A percentile compares a stretch with the other conserved stretches of the same genome.
phyloP scores from a whole-genome alignment of 2,113 vertebrate species.

The Oxygymnocypris stewartii region DNA sequence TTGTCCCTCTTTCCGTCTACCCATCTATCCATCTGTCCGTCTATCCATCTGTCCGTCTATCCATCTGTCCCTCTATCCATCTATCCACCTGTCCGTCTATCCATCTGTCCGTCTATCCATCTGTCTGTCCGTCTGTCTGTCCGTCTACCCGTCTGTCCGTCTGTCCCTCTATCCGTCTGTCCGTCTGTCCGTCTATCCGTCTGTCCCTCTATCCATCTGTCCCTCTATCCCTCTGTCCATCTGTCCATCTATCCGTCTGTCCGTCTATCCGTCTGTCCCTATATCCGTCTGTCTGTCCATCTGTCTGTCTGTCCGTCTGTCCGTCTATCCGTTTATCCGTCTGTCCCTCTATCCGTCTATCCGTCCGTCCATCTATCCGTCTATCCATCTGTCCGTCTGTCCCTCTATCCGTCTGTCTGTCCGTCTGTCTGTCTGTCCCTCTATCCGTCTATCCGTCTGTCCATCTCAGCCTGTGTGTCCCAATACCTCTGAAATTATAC shows the following conservation, averaged over 20 bases:
- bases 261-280: background rate
- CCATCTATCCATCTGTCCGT: background rate
- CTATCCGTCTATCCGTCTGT: no score
- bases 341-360: no score
- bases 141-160: no score
- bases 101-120: background rate
- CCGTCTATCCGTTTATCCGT: background rate
- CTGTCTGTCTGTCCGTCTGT: background rate
- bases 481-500: background rate
- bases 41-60: background rate
- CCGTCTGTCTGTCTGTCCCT: no score
- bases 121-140: accelerated
- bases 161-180: background rate
- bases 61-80: no score
- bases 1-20: background rate
- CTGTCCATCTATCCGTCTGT: background rate
- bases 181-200: background rate
- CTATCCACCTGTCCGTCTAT: background rate
- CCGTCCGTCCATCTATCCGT: background rate
- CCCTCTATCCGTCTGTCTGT: no score
- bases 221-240: background rate
- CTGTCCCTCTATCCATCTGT: background rate
- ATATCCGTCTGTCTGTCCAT: no score
- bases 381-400: background rate
- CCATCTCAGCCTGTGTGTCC: background rate